Conservation (phyloP, 2,113 vertebrate species). For the Nipponia nippon region DNA sequence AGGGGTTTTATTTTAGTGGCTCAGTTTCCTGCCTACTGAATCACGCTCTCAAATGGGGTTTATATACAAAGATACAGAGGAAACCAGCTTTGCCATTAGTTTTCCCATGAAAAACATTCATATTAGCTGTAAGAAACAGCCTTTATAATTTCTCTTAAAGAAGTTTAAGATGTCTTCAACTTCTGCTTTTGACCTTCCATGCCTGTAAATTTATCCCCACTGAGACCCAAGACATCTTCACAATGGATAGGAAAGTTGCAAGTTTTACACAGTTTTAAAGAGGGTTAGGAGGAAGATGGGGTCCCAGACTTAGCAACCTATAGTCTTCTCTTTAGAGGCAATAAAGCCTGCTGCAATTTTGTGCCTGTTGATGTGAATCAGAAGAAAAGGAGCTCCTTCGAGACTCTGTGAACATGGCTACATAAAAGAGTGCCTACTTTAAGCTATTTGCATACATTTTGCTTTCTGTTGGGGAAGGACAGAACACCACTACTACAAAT, state of each 20-base stretch:
- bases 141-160: neutral
- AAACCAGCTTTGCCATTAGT: neutral
- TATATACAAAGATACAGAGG: neutral
- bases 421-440: neutral
- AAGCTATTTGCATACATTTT: neutral
- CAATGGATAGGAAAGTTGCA: neutral
- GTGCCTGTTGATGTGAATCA: neutral
- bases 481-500: neutral
- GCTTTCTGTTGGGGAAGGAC: neutral
- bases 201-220: neutral
- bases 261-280: neutral
- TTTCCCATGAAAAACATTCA: neutral
- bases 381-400: neutral
- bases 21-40: conserved; percentile 12
- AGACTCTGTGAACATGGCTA: neutral
- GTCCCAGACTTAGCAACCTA: neutral
- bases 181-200: neutral
- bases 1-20: conserved; percentile 27
- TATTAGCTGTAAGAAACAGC: neutral
- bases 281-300: neutral
- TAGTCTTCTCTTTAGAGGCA: neutral
- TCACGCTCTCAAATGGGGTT: neutral
- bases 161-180: neutral
- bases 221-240: neutral
- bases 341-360: neutral